These are phyloP conservation scores for Tenthredo notha DNA, from an alignment of 2,888 invertebrate genomes.

Conservation along the genomic window DNA sequence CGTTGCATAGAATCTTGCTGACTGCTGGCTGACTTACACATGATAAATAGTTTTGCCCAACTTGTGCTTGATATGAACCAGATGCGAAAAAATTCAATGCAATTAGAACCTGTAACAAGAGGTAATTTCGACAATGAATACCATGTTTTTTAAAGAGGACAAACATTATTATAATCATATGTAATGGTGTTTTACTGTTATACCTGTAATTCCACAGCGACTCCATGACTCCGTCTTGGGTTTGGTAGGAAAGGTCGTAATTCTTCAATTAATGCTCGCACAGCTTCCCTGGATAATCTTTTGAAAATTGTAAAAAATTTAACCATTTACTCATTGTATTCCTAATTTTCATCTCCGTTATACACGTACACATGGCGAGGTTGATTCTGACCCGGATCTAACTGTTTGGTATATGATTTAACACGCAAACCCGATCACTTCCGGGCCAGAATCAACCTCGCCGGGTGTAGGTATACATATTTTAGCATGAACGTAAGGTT, in stretches of 20 bases:
- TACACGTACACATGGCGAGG: no score
- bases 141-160: conserved; percentile 3
- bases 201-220: conserved; percentile 23
- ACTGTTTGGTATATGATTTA: no score
- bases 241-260: conserved; percentile 11
- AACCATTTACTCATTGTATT: conserved; percentile 18
- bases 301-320: conserved; percentile 57
- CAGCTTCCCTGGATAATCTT: conserved; percentile 11
- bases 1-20: conserved; percentile 35
- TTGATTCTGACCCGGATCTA: no score
- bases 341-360: conserved; percentile 6
- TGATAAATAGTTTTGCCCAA: conserved; percentile 51
- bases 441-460: no score
- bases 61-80: conserved; percentile 43
- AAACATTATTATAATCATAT: conserved; percentile 24
- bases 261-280: conserved; percentile 25
- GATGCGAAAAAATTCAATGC: conserved; percentile 45
- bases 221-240: conserved; percentile 19
- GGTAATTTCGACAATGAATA: conserved; percentile 24
- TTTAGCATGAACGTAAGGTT: conserved; percentile 23
- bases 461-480: no score
- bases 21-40: conserved; percentile 50
- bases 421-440: no score
- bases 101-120: conserved; percentile 46
- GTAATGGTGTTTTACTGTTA: background rate